Conservation (phyloP, 2,113 vertebrate species). For the Alosa alosa region DNA sequence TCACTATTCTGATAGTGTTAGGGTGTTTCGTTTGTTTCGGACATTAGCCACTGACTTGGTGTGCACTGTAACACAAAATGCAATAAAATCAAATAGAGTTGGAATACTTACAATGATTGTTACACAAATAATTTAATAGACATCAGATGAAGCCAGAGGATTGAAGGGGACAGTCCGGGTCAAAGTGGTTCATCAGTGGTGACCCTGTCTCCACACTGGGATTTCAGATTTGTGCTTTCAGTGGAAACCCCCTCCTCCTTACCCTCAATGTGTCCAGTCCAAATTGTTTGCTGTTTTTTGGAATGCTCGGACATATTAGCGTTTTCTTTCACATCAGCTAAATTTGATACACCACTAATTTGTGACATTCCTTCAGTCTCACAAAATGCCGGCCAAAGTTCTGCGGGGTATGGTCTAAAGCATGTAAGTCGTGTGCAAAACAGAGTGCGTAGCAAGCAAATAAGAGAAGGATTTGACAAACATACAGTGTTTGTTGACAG, state of each 20-base stretch:
- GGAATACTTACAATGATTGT: not conserved
- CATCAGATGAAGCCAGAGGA: not conserved
- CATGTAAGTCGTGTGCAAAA: conserved; percentile 30
- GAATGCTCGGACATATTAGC: not conserved
- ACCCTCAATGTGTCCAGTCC: not conserved
- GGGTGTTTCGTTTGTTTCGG: not conserved
- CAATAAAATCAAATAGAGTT: not conserved
- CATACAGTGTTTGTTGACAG: conserved; percentile 40
- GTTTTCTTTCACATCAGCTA: not conserved
- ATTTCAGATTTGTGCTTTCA: not conserved
- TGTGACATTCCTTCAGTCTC: not conserved
- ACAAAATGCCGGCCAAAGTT: conserved; percentile 43
- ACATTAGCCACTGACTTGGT: not conserved
- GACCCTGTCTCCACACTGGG: not conserved
- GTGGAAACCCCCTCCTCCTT: not conserved
- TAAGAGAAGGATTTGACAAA: conserved; percentile 43
- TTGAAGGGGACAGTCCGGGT: not conserved
- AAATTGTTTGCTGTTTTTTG: not conserved
- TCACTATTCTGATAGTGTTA: not conserved
- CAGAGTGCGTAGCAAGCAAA: conserved; percentile 38
- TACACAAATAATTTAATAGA: not conserved
- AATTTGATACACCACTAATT: not conserved
- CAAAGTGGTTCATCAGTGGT: not conserved
- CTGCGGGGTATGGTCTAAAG: conserved; percentile 25
- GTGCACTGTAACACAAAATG: not conserved